Base-by-base conservation (phyloP, 2,888 invertebrate genomes). In the Gandaritis pyraliata region DNA sequence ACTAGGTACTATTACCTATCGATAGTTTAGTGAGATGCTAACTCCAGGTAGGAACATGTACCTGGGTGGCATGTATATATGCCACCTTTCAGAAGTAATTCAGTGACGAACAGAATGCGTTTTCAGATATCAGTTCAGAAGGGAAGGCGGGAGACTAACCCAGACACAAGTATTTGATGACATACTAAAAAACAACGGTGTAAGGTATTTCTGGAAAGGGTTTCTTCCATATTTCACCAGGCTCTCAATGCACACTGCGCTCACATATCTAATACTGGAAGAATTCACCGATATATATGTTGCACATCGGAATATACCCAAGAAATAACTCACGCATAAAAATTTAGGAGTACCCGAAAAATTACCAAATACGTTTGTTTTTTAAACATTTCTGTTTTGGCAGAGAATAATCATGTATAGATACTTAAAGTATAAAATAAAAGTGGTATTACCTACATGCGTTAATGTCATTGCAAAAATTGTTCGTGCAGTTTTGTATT, bases 161-260 rank as follows among this genome's bases (percentile, higher is more conserved):
- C 15, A 75, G 55, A 69, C 95, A 0, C 97, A 98, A 86, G 98
- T 98, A 0, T 86, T 98, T 38, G 73, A 82, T 0, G 95, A 95
- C 80, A 95, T 97, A 7, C 78, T 97, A 1, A 91, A 93, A 48
- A 95, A 95, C 41, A 98, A 98, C 87, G 98, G 98, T 0, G 78
- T 97, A 2, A 95, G 97, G 72, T 95, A 97, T 12, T 88, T 99
- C 18, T 99, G 98, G 98, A 98, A 97, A 90, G 98, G 98, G 16
- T 98, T 99, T 87, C 95, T 97, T 0, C 98, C 98, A 0, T 99
- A 99, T 86, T 99, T 96, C 83, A 95, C 96, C 68, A 94, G 98
- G 56, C 88, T 99, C 63, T 97, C 98, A 15, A 97, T 98, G 2
- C 98, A 99, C 83, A 99, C 99, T 0, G 97, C 98, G 4, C 88